A percentile compares a stretch with the other conserved stretches of the same genome.
Conservation (phyloP, 1,140 invertebrate species). For the Asobara japonica region DNA sequence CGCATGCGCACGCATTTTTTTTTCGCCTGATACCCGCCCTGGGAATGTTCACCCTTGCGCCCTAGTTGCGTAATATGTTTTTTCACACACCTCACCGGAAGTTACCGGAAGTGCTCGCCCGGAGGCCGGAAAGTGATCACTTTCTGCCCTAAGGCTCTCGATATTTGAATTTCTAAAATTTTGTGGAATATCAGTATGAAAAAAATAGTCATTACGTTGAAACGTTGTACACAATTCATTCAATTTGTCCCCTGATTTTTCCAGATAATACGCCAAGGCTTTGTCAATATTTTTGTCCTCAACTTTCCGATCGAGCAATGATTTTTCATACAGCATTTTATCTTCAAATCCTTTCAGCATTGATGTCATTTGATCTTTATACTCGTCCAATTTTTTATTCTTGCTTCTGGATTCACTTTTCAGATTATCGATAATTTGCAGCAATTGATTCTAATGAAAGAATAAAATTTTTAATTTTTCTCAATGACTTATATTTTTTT, state of each 20-base stretch:
- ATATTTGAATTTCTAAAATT: no score
- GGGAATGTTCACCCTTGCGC: no score
- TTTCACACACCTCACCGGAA: no score
- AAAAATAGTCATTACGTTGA: not conserved
- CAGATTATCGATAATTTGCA: not conserved
- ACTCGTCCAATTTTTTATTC: slow-evolving; percentile 10
- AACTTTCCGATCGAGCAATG: not conserved
- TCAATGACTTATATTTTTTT: not conserved
- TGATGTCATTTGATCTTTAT: slow-evolving; percentile 5
- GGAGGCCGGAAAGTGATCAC: no score
- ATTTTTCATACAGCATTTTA: not conserved
- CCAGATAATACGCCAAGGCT: not conserved
- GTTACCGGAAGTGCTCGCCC: no score
- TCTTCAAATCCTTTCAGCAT: not conserved
- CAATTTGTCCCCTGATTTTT: slow-evolving; percentile 16
- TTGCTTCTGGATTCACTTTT: not conserved
- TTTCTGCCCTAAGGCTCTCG: no score
- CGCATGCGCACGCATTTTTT: no score
- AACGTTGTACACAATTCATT: not conserved
- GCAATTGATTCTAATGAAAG: not conserved
- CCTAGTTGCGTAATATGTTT: no score
- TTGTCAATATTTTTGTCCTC: slow-evolving; percentile 9
- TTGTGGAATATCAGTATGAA: not conserved
- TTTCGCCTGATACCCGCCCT: no score
- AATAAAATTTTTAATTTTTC: not conserved